A percentile compares a stretch with the other conserved stretches of the same genome.
These are phyloP conservation scores for Cercocebus atys DNA, from an alignment of 2,113 vertebrate genomes.

Conservation along the genomic window DNA sequence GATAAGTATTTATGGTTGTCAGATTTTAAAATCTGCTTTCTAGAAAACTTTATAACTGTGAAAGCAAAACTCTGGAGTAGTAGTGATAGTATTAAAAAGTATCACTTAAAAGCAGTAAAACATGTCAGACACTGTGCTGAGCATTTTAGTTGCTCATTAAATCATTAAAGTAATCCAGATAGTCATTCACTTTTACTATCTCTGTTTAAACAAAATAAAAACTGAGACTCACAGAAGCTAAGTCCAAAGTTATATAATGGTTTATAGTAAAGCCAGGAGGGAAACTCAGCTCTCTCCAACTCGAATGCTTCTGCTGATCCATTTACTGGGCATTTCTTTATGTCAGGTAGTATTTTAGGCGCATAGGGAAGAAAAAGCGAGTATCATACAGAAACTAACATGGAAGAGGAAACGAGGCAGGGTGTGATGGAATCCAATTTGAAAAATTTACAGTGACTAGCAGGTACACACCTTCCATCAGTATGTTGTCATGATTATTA, in stretches of 20 bases:
- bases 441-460: neutral
- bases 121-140: neutral
- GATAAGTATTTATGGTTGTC: neutral
- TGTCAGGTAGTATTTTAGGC: neutral
- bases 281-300: neutral
- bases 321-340: neutral
- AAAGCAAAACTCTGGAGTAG: neutral
- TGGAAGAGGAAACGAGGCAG: neutral
- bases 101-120: neutral
- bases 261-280: neutral
- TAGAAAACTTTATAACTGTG: neutral
- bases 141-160: neutral
- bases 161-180: neutral
- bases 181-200: neutral
- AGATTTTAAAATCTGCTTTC: neutral
- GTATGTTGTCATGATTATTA: neutral
- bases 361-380: too few species aligned
- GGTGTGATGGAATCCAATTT: neutral
- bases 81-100: neutral
- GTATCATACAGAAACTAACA: neutral
- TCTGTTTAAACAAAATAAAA: neutral
- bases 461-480: neutral
- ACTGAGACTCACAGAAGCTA: neutral
- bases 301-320: neutral
- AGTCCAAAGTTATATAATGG: neutral